Evolutionary conservation across 2,797 vertebrate species (phyloP).

Genomic region (Microctenopoma steveboyesi): DNA sequence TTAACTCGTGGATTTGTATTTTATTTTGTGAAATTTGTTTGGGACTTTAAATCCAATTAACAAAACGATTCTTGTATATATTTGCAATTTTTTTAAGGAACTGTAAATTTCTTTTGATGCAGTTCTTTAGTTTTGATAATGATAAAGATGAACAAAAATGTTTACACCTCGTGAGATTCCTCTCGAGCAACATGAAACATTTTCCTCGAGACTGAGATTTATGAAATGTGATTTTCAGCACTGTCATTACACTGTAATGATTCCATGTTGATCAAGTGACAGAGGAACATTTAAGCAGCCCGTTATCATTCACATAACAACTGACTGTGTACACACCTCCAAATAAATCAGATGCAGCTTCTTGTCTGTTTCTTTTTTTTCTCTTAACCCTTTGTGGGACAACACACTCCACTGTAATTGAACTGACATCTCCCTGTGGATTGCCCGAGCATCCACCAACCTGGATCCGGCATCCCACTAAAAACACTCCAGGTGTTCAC

Average conservation of each 20-base stretch:
- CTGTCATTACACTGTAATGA: background rate
- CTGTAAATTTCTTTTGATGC: background rate
- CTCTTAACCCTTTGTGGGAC: conserved; percentile 57
- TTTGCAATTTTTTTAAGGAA: background rate
- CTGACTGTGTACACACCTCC: conserved; percentile 3
- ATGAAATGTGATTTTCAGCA: background rate
- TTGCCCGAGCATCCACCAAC: conserved; percentile 69
- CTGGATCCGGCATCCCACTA: conserved; percentile 75
- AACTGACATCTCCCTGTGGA: conserved; percentile 70
- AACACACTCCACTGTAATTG: conserved; percentile 44
- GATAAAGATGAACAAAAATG: background rate
- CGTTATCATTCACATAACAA: conserved; percentile 7
- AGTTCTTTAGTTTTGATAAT: background rate
- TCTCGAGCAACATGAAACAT: background rate
- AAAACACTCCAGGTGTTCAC: conserved; percentile 83
- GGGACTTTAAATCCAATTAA: conserved; percentile 1
- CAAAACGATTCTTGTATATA: background rate
- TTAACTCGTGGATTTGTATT: background rate
- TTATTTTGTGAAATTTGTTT: conserved; percentile 11
- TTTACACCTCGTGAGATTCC: background rate
- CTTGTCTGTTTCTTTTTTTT: conserved; percentile 14
- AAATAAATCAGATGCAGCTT: conserved; percentile 18
- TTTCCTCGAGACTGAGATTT: background rate
- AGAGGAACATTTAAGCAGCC: conserved; percentile 4
- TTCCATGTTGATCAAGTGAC: background rate